Percentiles rank a stretch among this genome's conserved stretches.
Conservation (phyloP, 1,140 invertebrate genomes). For the Conus betulinus region DNA sequence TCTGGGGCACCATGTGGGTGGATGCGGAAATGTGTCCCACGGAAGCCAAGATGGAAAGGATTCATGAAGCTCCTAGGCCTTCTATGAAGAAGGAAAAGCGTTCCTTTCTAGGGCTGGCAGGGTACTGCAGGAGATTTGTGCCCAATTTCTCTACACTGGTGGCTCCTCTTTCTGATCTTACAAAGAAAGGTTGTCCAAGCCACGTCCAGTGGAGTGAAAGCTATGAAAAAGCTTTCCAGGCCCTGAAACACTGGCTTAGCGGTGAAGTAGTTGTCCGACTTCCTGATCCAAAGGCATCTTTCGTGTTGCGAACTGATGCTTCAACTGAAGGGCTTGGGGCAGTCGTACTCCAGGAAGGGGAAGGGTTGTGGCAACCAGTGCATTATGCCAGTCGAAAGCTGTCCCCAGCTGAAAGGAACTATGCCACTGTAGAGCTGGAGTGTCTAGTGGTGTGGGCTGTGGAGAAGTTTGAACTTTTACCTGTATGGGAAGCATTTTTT, state of each 20-base stretch:
- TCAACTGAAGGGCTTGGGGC: background rate
- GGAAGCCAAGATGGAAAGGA: constrained; percentile 33
- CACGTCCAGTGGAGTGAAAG: background rate
- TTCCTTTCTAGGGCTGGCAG: background rate
- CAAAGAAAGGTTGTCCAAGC: background rate
- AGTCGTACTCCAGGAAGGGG: background rate
- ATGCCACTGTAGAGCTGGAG: background rate
- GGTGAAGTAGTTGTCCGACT: background rate
- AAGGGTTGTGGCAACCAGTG: background rate
- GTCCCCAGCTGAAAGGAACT: background rate
- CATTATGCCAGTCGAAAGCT: constrained; percentile 14
- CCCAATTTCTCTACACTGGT: background rate
- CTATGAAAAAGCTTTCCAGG: background rate
- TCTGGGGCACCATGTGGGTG: background rate
- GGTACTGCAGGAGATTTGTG: background rate
- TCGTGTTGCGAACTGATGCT: background rate
- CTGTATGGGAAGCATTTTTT: background rate
- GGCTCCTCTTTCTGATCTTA: background rate
- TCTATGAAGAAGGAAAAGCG: constrained; percentile 24
- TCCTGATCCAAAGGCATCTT: background rate
- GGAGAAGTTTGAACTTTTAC: background rate
- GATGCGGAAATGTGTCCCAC: constrained; percentile 22
- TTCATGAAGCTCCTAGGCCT: constrained; percentile 31
- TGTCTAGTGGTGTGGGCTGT: background rate
- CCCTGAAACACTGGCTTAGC: background rate